Evolutionary conservation across 2,888 invertebrate genomes (phyloP), one percentile per base, ranked within the genome.

Genomic region (Drosophila monieri): DNA sequence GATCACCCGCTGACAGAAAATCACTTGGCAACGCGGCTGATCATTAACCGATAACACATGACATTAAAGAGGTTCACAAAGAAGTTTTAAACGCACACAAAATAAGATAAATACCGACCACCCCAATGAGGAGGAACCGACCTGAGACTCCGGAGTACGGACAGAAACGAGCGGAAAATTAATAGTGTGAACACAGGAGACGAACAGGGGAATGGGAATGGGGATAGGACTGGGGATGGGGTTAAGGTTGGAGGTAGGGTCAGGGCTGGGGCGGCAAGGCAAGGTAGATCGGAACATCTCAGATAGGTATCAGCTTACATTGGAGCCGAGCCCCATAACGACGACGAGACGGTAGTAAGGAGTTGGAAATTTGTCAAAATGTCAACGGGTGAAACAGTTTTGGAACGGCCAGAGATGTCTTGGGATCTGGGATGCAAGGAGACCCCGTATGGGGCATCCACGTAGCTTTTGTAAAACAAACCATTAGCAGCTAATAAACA

Each of bases 401-500:
- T 61, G 43, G 49, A 58, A 46, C 46, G 37, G 52, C 14, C 10
- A 6, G 39, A 60, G 39, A 43, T 59, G 37, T 35, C 12, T 25
- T 56, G 25, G 23, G 48, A 21, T 32, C 47, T 64, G 67, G 39
- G 30, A 30, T 8, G 25, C 23, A 37, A 35, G 59, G 65, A 35
- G 32, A 44, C 35, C 51, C 53, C 55, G 53, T 37, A 23, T 48
- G 57, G 64, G 49, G 49, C 69, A 74, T 66, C 78, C 89, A 86
- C 89, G 88, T 89, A 78, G 81, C 77, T 89, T 83, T 88, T 91
- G 90, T 90, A 90, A 90, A 91, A 91, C 91, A 91, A 91, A 91
- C 90, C 90, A 90, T 90, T 90, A 91, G 90, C 89, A 85, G 88
- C 88, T 91, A 90, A 91, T 90, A 90, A 90, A 84, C 90, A 90